A percentile compares a stretch with the other conserved stretches of the same genome.
These are phyloP conservation scores for Yponomeuta cagnagella DNA, from an alignment of 2,888 invertebrate genomes.

Conservation along the genomic window DNA sequence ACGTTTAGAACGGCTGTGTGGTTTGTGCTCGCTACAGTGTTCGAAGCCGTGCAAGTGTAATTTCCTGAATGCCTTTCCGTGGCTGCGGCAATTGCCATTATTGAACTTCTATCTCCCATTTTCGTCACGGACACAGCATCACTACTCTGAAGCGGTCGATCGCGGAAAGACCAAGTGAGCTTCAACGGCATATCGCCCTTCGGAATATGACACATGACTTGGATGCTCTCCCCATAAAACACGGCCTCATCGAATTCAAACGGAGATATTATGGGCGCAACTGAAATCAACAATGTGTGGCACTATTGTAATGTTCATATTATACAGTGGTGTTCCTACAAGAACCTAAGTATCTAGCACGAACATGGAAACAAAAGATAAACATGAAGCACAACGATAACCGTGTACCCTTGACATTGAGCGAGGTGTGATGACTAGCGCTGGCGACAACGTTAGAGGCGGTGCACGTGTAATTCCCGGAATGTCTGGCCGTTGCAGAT, in stretches of 20 bases:
- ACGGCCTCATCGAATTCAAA: constrained; percentile 75
- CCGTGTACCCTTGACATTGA: constrained; percentile 79
- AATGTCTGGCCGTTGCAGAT: constrained; percentile 80
- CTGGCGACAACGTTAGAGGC: constrained; percentile 79
- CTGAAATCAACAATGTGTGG: constrained; percentile 52
- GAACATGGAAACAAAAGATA: constrained; percentile 28
- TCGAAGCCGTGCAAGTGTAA: constrained; percentile 85
- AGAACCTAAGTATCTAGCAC: neutral
- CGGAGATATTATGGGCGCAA: constrained; percentile 76
- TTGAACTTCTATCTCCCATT: constrained; percentile 77
- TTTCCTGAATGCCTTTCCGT: constrained; percentile 82
- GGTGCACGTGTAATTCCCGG: constrained; percentile 81
- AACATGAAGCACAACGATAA: constrained; percentile 49
- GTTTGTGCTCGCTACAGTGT: constrained; percentile 79
- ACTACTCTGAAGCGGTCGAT: constrained; percentile 58
- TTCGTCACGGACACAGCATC: constrained; percentile 70
- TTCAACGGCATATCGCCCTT: constrained; percentile 84
- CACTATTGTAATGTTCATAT: constrained; percentile 15
- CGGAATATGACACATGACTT: constrained; percentile 73
- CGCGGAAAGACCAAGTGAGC: constrained; percentile 82
- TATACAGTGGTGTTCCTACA: neutral
- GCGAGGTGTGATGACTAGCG: constrained; percentile 74
- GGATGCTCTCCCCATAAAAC: constrained; percentile 76
- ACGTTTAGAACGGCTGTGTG: constrained; percentile 79
- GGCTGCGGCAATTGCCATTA: constrained; percentile 80